Evolutionary conservation across 2,888 invertebrate genomes (phyloP).

Genomic region (Hemaris fuciformis): DNA sequence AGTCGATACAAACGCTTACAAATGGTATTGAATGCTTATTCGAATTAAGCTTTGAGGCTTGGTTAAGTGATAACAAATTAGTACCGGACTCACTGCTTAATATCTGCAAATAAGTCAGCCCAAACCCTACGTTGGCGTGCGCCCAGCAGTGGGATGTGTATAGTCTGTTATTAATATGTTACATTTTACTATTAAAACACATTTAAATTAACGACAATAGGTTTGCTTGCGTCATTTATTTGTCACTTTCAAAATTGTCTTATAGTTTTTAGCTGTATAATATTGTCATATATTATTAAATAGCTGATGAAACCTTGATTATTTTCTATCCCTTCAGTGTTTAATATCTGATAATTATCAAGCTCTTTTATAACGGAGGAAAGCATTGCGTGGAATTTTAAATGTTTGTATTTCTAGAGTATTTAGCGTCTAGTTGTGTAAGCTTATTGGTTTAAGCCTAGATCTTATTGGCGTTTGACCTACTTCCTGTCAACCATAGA

Average conservation of each 20-base stretch:
- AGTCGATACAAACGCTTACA: neutral
- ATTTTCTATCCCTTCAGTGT: no score
- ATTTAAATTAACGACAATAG: neutral
- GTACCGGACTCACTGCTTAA: neutral
- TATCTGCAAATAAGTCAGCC: neutral
- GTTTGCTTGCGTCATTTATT: neutral
- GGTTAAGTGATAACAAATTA: neutral
- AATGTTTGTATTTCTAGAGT: no score
- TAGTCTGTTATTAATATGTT: slow-evolving; percentile 11
- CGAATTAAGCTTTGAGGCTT: neutral
- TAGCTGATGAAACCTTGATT: no score
- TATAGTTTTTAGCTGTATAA: neutral
- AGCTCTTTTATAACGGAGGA: no score
- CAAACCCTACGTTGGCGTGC: slow-evolving; percentile 6
- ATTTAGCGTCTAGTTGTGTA: no score
- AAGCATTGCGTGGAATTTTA: no score
- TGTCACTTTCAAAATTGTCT: neutral
- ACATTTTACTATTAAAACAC: slow-evolving; percentile 9
- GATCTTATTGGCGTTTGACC: no score
- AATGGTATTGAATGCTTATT: no score
- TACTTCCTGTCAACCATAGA: no score
- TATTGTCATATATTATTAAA: no score
- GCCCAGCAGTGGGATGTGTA: slow-evolving; percentile 18
- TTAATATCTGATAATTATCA: no score
- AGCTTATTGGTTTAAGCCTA: no score